A percentile compares a stretch with the other conserved stretches of the same genome.
Conservation (phyloP, 37 sponge, comb jelly and placozoan species). For the Agelas oroides region DNA sequence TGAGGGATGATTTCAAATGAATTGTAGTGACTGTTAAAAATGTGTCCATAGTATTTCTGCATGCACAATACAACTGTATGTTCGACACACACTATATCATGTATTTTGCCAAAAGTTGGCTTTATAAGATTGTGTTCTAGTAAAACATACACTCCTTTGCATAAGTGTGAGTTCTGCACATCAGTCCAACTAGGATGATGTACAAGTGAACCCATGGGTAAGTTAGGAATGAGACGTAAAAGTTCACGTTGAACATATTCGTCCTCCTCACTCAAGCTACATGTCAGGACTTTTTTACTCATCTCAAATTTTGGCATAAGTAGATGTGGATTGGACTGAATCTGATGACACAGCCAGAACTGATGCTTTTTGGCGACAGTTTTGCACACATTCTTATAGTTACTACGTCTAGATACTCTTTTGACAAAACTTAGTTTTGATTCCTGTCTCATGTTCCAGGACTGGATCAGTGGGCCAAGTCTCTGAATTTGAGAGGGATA, state of each 20-base stretch:
- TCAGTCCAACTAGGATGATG: slow-evolving; percentile 25
- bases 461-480: slow-evolving; percentile 45
- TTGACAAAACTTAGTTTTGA: slow-evolving; percentile 57
- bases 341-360: slow-evolving; percentile 41
- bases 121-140: neutral
- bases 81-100: slow-evolving; percentile 21
- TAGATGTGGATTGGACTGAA: slow-evolving; percentile 10
- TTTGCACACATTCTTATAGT: slow-evolving; percentile 48
- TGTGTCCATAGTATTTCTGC: neutral
- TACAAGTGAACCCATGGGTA: slow-evolving; percentile 15
- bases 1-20: neutral
- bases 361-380: slow-evolving; percentile 48
- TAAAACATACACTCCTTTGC: slow-evolving; percentile 13
- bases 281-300: slow-evolving; percentile 3
- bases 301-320: slow-evolving; percentile 19
- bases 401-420: slow-evolving; percentile 34
- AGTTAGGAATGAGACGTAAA: neutral
- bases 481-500: slow-evolving; percentile 55
- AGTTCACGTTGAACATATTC: neutral
- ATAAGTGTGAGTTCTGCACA: slow-evolving; percentile 11
- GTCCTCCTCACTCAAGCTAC: slow-evolving; percentile 6
- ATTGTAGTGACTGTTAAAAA: slow-evolving; percentile 16
- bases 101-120: slow-evolving; percentile 29
- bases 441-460: slow-evolving; percentile 62
- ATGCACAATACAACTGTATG: slow-evolving; percentile 4